phyloP scores from a whole-genome alignment of 2,113 vertebrate species.

The Opisthocomus hoazin region DNA sequence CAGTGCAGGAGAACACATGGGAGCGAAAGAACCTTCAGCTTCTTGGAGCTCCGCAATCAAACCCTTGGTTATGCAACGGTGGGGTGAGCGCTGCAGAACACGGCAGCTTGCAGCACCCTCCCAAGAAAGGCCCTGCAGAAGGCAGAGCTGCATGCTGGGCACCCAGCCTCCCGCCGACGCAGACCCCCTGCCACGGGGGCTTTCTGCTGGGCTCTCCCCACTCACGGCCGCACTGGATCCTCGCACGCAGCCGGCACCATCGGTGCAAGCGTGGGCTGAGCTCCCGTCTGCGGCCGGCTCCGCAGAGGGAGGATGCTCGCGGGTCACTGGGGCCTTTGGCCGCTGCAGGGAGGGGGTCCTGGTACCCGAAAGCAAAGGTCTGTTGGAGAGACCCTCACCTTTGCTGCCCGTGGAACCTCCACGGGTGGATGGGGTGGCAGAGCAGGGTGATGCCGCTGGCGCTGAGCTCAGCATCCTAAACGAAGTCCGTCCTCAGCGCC shows the following conservation, averaged over 20 bases:
- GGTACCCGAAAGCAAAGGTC: background rate
- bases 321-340: background rate
- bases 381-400: background rate
- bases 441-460: background rate
- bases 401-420: fast-evolving
- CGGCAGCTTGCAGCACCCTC: background rate
- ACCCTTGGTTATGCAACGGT: background rate
- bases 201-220: background rate
- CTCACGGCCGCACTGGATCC: no score
- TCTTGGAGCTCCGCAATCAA: constrained; percentile 28
- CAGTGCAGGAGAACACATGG: background rate
- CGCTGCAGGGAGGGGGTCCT: background rate
- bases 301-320: fast-evolving
- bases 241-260: no score
- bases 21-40: background rate
- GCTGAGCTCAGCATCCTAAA: background rate
- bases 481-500: fast-evolving
- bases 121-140: background rate
- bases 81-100: background rate
- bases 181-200: background rate
- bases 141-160: background rate
- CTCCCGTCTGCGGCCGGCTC: background rate
- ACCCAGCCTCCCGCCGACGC: background rate
- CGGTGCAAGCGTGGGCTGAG: no score
- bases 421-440: background rate